Evolutionary conservation across 2,888 invertebrate genomes (phyloP).

Genomic region (Dynastes grantii): DNA sequence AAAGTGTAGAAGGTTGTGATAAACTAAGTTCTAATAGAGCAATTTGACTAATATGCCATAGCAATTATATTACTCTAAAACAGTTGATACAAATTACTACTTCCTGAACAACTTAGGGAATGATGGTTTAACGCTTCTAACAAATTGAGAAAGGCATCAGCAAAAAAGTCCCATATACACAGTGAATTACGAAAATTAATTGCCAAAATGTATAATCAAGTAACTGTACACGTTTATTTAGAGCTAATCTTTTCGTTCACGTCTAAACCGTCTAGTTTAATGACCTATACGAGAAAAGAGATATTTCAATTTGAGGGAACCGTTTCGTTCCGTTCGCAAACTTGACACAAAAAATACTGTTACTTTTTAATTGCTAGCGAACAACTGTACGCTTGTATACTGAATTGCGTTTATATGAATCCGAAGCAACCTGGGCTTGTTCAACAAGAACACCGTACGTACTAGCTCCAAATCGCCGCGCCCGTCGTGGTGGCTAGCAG

Average conservation of each 20-base stretch:
- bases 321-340: conserved; percentile 51
- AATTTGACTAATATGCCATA: not conserved
- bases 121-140: not conserved
- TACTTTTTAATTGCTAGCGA: conserved; percentile 51
- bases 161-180: not conserved
- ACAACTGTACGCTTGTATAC: conserved; percentile 33
- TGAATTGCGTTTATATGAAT: conserved; percentile 24
- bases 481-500: conserved; percentile 7
- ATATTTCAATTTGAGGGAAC: conserved; percentile 52
- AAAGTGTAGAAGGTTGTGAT: too few species aligned
- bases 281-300: conserved; percentile 46
- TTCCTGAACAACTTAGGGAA: not conserved
- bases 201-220: conserved; percentile 42
- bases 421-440: conserved; percentile 17
- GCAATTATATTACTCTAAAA: not conserved
- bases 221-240: conserved; percentile 41
- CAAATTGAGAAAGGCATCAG: not conserved
- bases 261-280: conserved; percentile 48
- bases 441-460: conserved; percentile 20
- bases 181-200: conserved; percentile 35
- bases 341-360: conserved; percentile 52
- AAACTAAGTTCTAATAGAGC: too few species aligned
- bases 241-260: conserved; percentile 39
- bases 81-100: not conserved
- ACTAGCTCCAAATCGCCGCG: too few species aligned